Base-by-base conservation (phyloP, 2,888 invertebrate species). In the Eupithecia exiguata region DNA sequence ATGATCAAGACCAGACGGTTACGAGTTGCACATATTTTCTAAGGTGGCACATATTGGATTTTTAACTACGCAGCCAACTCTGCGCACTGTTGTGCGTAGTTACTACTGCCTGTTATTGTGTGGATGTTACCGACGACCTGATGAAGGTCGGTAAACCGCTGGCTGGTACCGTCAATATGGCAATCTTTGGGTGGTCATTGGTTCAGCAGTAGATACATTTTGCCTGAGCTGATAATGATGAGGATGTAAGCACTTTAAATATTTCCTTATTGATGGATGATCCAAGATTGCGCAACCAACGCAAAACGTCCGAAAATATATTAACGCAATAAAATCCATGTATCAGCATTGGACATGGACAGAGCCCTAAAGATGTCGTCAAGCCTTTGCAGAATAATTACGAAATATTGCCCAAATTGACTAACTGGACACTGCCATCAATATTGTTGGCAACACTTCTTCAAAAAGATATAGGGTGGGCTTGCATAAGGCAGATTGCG, bases 331-430 rank as follows among this genome's bases (percentile, higher is more conserved):
- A 38, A 71, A 74, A 74, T 43, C 76, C 79, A 82, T 84, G 80
- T 78, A 81, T 84, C 80, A 83, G 75, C 74, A 79, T 83, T 75
- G 75, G 80, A 80, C 81, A 84, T 78, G 81, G 69, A 76, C 72
- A 74, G 80, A 25, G 79, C 79, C 81, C 79, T 78, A 77, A 81
- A 81, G 72, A 78, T 81, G 80, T 82, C 79, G 79, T 77, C 79
- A 75, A 77, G 62, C 38, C 40, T 66, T 85, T 84, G 78, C 82
- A 74, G 75, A 84, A 85, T 78, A 74, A 71, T 75, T 79, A 77
- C 78, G 79, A 77, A 81, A 79, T 73, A 79, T 69, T 69, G 66
- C 53, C 76, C 76, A 76, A 71, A 73, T 62, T 63, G 70, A 69
- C 73, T 66, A 75, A 72, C 61, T 71, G 76, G 73, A 76, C 71